Evolutionary conservation across 2,113 vertebrate species (phyloP), one percentile per base, ranked within the genome.

Genomic region (Sceloporus tristichus): DNA sequence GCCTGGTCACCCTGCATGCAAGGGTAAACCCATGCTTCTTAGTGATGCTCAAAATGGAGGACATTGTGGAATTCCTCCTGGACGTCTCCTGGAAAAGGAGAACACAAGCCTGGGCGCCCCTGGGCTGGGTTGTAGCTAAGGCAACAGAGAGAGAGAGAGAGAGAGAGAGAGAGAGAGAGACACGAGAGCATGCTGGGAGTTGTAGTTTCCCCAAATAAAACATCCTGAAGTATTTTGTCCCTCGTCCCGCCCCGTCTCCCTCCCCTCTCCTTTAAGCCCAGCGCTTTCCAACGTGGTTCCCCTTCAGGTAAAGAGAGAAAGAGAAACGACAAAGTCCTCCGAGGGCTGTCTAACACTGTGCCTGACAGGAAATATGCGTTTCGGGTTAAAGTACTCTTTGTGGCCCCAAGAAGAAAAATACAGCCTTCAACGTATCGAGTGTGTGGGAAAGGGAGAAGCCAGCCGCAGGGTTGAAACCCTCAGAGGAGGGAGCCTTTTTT

Each of bases 291-390:
- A 75, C 75, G 74, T 62, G 91, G 81, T 77, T 48, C 48, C 70
- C 73, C 29, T 0, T 5, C 3, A 5, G 42, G 0, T 0, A 2
- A 9, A 16, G 23, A 42, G 1, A 6, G 62, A 56, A 10, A 25
- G 3, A 53, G 0, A 0, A 2, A 23, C 5, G 29, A 53, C 0
- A 5, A 70, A n/a, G 25, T 76, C 5, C 10, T 13, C 83, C n/a
- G 0, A 0, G 3, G 21, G 84, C 75, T 94, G 88, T 0, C 92
- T 0, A 0, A 0, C 0, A 0, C 0, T 0, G 0, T 4, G 95
- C 95, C 95, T 91, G 92, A 93, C 16, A 14, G 8, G 4, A 88
- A 85, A 27, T 5, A 23, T 9, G 18, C 4, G 2, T 5, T 8
- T 3, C 4, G 1, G 21, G 2, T 27, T 4, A 10, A 38, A 18